Percentiles rank a stretch among this genome's conserved stretches.
These are phyloP conservation scores for Oncorhynchus keta DNA, from an alignment of 2,113 vertebrate genomes.

Conservation along the genomic window DNA sequence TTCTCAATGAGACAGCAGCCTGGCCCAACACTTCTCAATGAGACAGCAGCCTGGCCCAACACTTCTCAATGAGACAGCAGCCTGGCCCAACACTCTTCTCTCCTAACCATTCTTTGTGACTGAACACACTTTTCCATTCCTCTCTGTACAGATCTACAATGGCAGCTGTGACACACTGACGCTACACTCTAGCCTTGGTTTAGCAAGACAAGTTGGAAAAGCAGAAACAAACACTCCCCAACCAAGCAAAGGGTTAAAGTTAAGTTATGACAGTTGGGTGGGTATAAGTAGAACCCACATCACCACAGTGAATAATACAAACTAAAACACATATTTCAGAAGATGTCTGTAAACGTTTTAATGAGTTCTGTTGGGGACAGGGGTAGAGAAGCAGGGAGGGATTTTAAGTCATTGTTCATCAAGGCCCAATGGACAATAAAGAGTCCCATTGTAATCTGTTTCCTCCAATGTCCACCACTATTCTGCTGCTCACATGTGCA, in stretches of 20 bases:
- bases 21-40: too few relatives aligned
- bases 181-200: too few relatives aligned
- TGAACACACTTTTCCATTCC: not conserved
- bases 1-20: too few relatives aligned
- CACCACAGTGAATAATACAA: too few relatives aligned
- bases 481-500: not conserved
- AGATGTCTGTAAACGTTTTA: slow-evolving; percentile 1
- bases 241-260: not conserved
- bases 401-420: not conserved
- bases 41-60: too few relatives aligned
- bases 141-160: not conserved
- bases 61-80: not conserved
- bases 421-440: not conserved
- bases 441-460: not conserved
- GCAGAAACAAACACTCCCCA: not conserved
- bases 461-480: not conserved
- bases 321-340: not conserved
- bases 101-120: not conserved
- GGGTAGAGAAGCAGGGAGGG: not conserved
- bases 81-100: too few relatives aligned
- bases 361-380: not conserved
- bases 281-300: too few relatives aligned
- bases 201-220: not conserved
- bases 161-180: not conserved
- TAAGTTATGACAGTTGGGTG: not conserved